These are phyloP conservation scores for Diacarnus erythraeanus DNA, from an alignment of 37 sponge, comb jelly and placozoan genomes.

Conservation along the genomic window DNA sequence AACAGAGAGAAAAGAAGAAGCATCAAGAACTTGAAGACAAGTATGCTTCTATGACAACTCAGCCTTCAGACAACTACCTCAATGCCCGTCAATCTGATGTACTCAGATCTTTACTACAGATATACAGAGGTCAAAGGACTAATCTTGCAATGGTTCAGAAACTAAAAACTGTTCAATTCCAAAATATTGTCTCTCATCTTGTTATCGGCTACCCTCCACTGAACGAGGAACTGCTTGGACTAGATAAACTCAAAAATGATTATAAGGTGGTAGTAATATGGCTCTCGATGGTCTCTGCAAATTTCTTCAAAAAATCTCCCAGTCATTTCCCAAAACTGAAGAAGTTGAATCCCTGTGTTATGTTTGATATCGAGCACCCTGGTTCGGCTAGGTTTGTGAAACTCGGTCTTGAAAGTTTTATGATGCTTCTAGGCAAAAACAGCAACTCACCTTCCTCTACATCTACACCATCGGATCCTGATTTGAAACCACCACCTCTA, in stretches of 20 bases:
- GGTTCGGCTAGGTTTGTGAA: conserved; percentile 43
- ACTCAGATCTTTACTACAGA: background rate
- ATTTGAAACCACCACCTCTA: background rate
- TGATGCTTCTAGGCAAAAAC: conserved; percentile 4
- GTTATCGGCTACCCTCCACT: background rate
- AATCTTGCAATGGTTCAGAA: background rate
- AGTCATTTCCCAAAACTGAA: conserved; percentile 27
- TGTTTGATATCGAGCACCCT: conserved; percentile 50
- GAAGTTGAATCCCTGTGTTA: background rate
- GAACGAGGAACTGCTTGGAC: background rate
- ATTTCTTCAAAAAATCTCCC: conserved; percentile 6
- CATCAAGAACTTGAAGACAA: background rate
- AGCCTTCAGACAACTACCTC: background rate
- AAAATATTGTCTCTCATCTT: background rate
- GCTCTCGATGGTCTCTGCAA: conserved; percentile 57
- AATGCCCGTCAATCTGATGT: conserved; percentile 1
- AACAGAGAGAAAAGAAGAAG: background rate
- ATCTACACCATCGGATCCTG: background rate
- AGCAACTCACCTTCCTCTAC: background rate
- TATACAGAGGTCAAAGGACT: background rate
- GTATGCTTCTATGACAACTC: background rate
- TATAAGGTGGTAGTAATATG: conserved; percentile 38
- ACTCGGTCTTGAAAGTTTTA: conserved; percentile 55
- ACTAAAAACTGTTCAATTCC: background rate
- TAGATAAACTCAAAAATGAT: background rate